Conservation (phyloP, 1,140 invertebrate genomes). For the Linepithema humile region DNA sequence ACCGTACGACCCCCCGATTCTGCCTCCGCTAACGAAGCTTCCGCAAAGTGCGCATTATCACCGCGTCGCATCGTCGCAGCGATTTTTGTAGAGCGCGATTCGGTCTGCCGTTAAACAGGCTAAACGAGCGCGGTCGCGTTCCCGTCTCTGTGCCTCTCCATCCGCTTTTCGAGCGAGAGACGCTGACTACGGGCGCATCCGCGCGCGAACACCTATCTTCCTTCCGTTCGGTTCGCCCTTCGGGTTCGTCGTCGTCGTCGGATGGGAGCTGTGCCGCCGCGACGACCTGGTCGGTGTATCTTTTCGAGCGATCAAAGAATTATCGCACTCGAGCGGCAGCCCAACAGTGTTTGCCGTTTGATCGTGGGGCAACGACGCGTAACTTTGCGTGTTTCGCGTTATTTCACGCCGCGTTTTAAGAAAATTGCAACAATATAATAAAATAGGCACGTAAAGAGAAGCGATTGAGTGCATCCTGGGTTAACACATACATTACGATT, state of each 20-base stretch:
- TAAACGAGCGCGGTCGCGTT: conserved; percentile 48
- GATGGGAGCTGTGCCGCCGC: background rate
- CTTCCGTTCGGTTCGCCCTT: conserved; percentile 28
- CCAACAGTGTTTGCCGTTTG: conserved; percentile 76
- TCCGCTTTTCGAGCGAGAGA: conserved; percentile 17
- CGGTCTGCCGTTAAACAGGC: conserved; percentile 52
- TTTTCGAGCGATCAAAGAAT: conserved; percentile 82
- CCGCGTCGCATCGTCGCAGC: conserved; percentile 6
- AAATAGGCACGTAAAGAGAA: no score
- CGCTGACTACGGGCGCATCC: conserved; percentile 56
- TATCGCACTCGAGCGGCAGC: conserved; percentile 73
- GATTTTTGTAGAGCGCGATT: conserved; percentile 44
- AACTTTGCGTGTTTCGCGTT: conserved; percentile 54
- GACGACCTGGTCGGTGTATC: conserved; percentile 68
- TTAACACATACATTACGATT: no score
- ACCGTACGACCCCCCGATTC: background rate
- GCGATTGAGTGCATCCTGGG: no score
- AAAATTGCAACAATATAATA: no score
- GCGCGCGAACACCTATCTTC: conserved; percentile 31
- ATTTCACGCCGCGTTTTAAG: conserved; percentile 10
- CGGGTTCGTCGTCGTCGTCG: background rate
- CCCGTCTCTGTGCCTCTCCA: background rate
- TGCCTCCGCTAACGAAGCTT: conserved; percentile 39
- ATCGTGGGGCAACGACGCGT: conserved; percentile 76
- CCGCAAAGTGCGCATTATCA: conserved; percentile 53